Percentiles rank a stretch among this genome's conserved stretches.
phyloP scores from a whole-genome alignment of 2,888 invertebrate species.

The Bugula neritina region DNA sequence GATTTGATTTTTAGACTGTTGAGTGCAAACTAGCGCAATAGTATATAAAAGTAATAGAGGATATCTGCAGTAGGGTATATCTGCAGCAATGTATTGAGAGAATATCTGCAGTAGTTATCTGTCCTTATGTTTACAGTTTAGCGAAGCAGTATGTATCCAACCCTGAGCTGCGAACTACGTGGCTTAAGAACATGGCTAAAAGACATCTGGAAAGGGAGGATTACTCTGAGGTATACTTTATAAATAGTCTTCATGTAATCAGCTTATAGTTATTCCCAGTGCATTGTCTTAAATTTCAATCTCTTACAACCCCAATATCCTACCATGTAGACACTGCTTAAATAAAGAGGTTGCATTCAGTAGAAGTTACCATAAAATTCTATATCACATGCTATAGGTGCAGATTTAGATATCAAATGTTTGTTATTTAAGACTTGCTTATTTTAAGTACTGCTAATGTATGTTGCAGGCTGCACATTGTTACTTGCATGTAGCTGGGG shows the following conservation, averaged over 20 bases:
- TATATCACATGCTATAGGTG: too few relatives aligned
- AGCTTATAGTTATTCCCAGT: too few relatives aligned
- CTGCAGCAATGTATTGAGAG: background rate
- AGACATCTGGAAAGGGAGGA: conserved; percentile 74
- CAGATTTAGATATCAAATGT: too few relatives aligned
- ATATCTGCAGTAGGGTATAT: background rate
- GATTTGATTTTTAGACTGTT: too few relatives aligned
- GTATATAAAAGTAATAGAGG: background rate
- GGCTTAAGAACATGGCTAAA: conserved; percentile 88
- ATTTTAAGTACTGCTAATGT: too few relatives aligned
- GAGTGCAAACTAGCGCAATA: too few relatives aligned
- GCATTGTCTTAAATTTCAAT: conserved; percentile 8
- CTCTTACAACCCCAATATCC: conserved; percentile 21
- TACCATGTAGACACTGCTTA: background rate
- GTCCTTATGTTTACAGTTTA: too few relatives aligned
- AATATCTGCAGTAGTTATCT: background rate
- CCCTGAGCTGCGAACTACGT: conserved; percentile 85
- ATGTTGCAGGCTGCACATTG: conserved; percentile 75
- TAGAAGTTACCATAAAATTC: too few relatives aligned
- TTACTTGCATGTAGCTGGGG: conserved; percentile 86
- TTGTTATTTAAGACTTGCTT: too few relatives aligned
- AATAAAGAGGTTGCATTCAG: too few relatives aligned
- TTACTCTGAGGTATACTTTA: conserved; percentile 73
- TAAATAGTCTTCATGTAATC: too few relatives aligned
- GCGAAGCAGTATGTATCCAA: conserved; percentile 78